Evolutionary conservation across 2,797 vertebrate genomes (phyloP).

Genomic region (Apogon hyalosoma): DNA sequence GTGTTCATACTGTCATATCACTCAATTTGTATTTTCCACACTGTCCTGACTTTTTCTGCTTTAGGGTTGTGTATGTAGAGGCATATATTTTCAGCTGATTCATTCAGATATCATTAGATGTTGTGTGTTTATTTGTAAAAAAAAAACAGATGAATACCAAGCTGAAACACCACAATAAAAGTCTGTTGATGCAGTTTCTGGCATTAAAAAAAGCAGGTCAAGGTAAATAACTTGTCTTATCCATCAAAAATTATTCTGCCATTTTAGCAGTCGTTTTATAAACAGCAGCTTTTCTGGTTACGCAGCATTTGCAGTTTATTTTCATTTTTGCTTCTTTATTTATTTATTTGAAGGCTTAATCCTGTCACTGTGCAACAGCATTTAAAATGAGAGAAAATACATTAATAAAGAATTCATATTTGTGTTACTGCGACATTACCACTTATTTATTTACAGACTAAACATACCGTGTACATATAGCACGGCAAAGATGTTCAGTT

Average conservation of each 20-base stretch:
- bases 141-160: not conserved
- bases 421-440: not conserved
- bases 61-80: not conserved
- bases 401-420: not conserved
- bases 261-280: constrained; percentile 7
- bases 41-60: too few species aligned
- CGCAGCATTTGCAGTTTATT: constrained; percentile 13
- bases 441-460: not conserved
- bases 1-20: too few species aligned
- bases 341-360: constrained; percentile 19
- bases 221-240: constrained; percentile 2
- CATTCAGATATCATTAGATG: not conserved
- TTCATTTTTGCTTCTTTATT: constrained; percentile 29
- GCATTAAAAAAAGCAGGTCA: not conserved
- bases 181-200: too few species aligned
- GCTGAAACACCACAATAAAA: not conserved
- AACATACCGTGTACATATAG: not conserved
- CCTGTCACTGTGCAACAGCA: constrained; percentile 4
- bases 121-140: not conserved
- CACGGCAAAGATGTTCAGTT: too few species aligned
- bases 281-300: constrained; percentile 16
- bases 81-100: too few species aligned
- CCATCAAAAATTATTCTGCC: constrained; percentile 12
- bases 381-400: constrained; percentile 9
- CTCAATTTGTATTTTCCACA: too few species aligned